These are phyloP conservation scores for Fulica atra DNA, from an alignment of 2,113 vertebrate genomes.

Conservation along the genomic window DNA sequence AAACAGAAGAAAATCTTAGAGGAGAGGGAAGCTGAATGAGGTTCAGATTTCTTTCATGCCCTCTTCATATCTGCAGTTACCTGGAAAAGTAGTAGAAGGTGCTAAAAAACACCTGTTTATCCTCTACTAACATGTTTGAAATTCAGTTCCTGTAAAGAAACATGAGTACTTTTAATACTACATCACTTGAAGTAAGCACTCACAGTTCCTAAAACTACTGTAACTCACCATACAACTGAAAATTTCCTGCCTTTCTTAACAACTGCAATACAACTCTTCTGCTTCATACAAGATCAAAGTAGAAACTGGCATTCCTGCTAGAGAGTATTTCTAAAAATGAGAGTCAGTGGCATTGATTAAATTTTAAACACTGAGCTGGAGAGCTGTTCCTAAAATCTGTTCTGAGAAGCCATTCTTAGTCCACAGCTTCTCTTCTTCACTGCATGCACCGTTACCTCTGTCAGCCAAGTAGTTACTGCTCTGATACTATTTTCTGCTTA, in stretches of 20 bases:
- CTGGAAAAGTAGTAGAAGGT: background rate
- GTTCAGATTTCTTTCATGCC: background rate
- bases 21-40: background rate
- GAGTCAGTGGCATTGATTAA: background rate
- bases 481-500: slow-evolving; percentile 35
- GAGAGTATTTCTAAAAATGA: background rate
- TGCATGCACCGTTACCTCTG: background rate
- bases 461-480: background rate
- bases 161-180: background rate
- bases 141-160: background rate
- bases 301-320: background rate
- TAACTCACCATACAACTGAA: background rate
- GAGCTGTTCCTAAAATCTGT: background rate
- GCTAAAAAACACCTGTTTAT: background rate
- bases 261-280: background rate
- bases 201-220: background rate
- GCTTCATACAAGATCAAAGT: background rate
- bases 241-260: background rate
- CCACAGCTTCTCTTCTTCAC: background rate
- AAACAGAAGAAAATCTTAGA: background rate
- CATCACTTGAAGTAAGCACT: background rate
- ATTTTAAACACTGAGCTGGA: background rate
- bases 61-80: background rate
- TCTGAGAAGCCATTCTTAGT: background rate
- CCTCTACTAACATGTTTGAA: background rate